phyloP scores from a whole-genome alignment of 2,113 vertebrate species.

The Andinoacara biseriatus region DNA sequence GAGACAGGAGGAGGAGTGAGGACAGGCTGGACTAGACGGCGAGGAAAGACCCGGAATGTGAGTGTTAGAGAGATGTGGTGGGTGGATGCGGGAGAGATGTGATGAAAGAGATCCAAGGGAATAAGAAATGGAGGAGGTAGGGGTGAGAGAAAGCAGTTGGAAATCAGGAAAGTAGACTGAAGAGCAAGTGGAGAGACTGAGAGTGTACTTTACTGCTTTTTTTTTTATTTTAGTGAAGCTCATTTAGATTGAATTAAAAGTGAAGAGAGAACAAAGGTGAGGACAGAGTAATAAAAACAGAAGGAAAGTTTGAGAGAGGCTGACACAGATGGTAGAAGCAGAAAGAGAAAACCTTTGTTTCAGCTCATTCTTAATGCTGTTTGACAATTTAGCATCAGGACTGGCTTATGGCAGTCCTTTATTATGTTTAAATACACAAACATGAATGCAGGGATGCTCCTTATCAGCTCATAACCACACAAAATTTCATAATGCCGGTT shows the following conservation, averaged over 20 bases:
- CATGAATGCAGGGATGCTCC: not conserved
- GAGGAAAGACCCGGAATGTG: constrained; percentile 1
- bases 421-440: constrained; percentile 29
- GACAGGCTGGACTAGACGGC: constrained; percentile 2
- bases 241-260: constrained; percentile 31
- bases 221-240: not conserved
- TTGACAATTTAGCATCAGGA: constrained; percentile 53
- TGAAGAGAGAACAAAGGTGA: constrained; percentile 21
- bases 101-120: constrained; percentile 42
- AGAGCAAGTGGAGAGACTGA: not conserved
- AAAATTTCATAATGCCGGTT: constrained; percentile 35
- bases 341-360: not conserved
- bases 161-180: constrained; percentile 27
- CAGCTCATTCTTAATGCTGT: constrained; percentile 42
- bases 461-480: not conserved
- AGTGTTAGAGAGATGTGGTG: constrained; percentile 44
- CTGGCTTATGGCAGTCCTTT: constrained; percentile 33
- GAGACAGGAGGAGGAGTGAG: not conserved
- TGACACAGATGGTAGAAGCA: not conserved
- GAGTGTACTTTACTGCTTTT: not conserved
- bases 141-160: constrained; percentile 14
- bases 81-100: constrained; percentile 23
- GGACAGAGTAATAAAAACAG: constrained; percentile 20
- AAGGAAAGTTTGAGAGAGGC: not conserved
- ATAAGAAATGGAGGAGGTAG: constrained; percentile 20